A percentile compares a stretch with the other conserved stretches of the same genome.
phyloP scores from a whole-genome alignment of 2,113 vertebrate genomes.

The Copsychus sechellarum region DNA sequence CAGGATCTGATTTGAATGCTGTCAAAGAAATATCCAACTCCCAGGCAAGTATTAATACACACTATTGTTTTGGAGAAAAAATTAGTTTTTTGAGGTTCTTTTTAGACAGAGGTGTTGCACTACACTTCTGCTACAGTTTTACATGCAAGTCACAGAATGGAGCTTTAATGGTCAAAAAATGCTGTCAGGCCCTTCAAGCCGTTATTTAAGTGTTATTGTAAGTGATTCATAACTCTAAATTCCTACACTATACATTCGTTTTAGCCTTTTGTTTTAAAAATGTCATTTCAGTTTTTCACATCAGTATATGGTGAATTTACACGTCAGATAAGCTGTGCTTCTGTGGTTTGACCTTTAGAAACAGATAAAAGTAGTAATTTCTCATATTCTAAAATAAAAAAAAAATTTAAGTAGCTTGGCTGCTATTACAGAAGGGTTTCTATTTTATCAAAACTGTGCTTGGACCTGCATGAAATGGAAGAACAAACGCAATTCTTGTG shows the following conservation, averaged over 20 bases:
- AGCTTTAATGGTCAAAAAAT: background rate
- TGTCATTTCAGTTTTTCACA: background rate
- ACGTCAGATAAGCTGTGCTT: background rate
- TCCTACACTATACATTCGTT: background rate
- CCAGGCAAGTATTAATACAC: conserved; percentile 73
- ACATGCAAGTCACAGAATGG: background rate
- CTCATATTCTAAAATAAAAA: background rate
- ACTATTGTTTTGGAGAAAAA: background rate
- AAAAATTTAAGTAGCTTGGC: background rate
- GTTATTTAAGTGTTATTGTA: background rate
- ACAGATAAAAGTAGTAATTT: background rate
- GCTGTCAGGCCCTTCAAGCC: background rate
- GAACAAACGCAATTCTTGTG: background rate
- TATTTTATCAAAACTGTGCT: background rate
- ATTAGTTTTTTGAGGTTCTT: background rate
- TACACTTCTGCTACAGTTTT: background rate
- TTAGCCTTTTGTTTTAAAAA: background rate
- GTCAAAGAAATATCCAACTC: conserved; percentile 83
- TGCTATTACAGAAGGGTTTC: background rate
- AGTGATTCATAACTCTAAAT: background rate
- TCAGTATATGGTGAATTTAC: background rate
- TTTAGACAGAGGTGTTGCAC: background rate
- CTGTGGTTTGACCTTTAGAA: conserved; percentile 1
- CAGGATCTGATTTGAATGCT: conserved; percentile 89
- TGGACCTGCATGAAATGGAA: background rate